Base-by-base conservation (phyloP, 2,888 invertebrate species). In the Drosophila paramelanica region DNA sequence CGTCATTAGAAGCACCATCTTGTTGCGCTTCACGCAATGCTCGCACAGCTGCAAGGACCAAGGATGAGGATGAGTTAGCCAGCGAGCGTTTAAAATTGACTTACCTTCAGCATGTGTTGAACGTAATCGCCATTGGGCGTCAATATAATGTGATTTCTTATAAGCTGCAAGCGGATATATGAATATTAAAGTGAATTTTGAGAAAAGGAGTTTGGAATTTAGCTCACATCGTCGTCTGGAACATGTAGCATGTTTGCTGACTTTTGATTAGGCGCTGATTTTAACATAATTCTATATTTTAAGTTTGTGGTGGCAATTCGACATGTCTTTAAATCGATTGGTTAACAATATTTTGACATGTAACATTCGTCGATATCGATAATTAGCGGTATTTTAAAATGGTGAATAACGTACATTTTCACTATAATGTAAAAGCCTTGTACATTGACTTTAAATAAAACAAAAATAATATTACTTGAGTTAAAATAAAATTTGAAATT, bases 91-190 rank as follows among this genome's bases (percentile, higher is more conserved):
- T 11, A 42, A 14, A 46, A 11, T 17, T 25, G 2, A 4, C 57
- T 65, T 57, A 83, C 82, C 80, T 77, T 77, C 0, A 46, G 27
- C 66, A 83, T 33, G 13, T 77, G 46, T 27, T 55, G 69, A 13
- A 23, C 49, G 43, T 85, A 85, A 20, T 88, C 75, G 31, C 59
- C 59, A 49, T 73, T 81, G 5, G 53, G 59, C 23, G 79, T 13
- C 20, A 87, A n/a, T 11, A 68, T 67, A 31, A 88, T 85, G 38
- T 79, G 75, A 67, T 81, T 79, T 45, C 43, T 61, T 11, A 42
- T 50, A 1, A 47, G 10, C 76, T 76, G 53, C 31, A 55, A 50
- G 8, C 43, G 23, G 3, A 36, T 1, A 39, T 52, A 45, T 41
- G 25, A 23, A 8, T 36, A 50, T 31, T 8, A 8, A 31, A 31